phyloP scores from a whole-genome alignment of 2,797 vertebrate genomes.

The Neosilurus hyrtlii region DNA sequence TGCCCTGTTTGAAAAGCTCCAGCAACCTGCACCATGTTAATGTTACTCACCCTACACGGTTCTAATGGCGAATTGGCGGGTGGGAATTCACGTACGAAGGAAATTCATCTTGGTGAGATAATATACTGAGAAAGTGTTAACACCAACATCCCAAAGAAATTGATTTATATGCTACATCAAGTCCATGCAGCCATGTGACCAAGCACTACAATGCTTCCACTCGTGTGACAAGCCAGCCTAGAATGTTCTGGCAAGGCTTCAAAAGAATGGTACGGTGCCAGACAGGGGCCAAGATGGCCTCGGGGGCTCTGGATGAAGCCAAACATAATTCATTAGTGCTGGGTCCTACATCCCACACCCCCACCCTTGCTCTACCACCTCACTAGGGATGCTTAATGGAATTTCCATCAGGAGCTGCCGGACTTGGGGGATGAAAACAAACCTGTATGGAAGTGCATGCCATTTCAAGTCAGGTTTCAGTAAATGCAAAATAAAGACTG shows the following conservation, averaged over 20 bases:
- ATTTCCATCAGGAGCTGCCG: slow-evolving; percentile 37
- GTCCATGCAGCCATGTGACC: neutral
- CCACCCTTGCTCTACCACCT: neutral
- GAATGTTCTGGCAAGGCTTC: slow-evolving; percentile 44
- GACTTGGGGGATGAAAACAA: neutral
- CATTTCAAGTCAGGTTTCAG: neutral
- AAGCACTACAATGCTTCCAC: neutral
- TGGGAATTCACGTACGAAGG: neutral
- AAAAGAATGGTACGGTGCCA: slow-evolving; percentile 8
- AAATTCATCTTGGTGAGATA: neutral
- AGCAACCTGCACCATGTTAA: neutral
- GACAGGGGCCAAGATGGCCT: slow-evolving; percentile 25
- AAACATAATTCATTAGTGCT: slow-evolving; percentile 43
- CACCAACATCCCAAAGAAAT: neutral
- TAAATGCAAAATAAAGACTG: neutral
- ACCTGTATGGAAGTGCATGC: neutral
- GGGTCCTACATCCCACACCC: neutral
- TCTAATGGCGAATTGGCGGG: neutral
- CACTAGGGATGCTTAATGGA: slow-evolving; percentile 36
- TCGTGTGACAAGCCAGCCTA: neutral
- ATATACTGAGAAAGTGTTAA: neutral
- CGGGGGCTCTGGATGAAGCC: slow-evolving; percentile 19
- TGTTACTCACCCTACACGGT: neutral
- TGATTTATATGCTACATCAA: neutral
- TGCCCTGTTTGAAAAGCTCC: neutral